Conservation (phyloP, 1,140 invertebrate genomes). For the Grapholita molesta region DNA sequence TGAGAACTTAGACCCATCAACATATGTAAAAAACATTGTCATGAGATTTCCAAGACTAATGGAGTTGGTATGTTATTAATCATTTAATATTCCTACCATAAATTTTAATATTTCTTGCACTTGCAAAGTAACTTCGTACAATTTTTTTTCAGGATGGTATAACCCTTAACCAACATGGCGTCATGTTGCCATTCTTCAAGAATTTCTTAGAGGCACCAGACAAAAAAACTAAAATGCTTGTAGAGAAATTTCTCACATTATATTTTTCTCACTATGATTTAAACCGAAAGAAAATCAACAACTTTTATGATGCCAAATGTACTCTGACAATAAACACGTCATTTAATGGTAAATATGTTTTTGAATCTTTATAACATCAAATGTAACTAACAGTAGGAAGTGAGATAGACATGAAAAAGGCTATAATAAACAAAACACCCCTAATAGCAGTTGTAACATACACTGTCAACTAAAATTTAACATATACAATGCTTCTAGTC, state of each 20-base stretch:
- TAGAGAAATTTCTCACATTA: constrained; percentile 53
- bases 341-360: constrained; percentile 37
- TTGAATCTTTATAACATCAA: background rate
- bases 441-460: too few species aligned
- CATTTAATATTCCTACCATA: background rate
- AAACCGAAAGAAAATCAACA: constrained; percentile 27
- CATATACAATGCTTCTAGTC: too few species aligned
- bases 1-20: constrained; percentile 39
- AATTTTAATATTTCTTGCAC: background rate
- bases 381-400: too few species aligned
- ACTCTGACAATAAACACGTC: constrained; percentile 34
- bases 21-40: constrained; percentile 52
- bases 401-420: too few species aligned
- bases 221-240: constrained; percentile 41
- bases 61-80: constrained; percentile 50
- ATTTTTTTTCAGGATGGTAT: constrained; percentile 56
- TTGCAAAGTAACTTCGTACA: background rate
- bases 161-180: constrained; percentile 45
- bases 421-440: too few species aligned
- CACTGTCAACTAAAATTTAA: too few species aligned
- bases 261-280: constrained; percentile 54
- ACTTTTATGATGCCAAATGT: constrained; percentile 44
- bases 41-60: constrained; percentile 60
- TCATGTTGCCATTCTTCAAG: constrained; percentile 47
- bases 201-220: constrained; percentile 37